A percentile compares a stretch with the other conserved stretches of the same genome.
Evolutionary conservation across 2,113 vertebrate species (phyloP).

Genomic region (Sardina pilchardus): DNA sequence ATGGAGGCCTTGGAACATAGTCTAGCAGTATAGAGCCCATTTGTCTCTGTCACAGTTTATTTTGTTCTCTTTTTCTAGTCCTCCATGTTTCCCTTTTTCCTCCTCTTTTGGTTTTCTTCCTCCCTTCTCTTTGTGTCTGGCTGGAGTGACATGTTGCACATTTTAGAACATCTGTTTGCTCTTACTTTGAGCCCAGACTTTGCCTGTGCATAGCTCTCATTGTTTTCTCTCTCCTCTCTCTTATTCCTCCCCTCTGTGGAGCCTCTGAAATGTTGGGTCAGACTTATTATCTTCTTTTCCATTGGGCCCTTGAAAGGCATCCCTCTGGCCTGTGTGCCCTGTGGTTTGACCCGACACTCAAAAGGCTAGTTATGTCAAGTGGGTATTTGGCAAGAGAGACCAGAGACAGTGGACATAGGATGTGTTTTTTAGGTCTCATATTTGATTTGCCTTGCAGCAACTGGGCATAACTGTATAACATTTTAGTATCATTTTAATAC

Average conservation of each 20-base stretch:
- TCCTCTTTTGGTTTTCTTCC: neutral
- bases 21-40: neutral
- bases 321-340: neutral
- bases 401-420: neutral
- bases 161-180: neutral
- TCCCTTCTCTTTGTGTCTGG: neutral
- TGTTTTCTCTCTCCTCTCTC: neutral
- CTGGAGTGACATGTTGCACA: neutral
- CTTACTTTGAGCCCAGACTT: neutral
- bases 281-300: neutral
- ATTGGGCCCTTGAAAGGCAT: neutral
- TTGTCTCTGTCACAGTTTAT: neutral
- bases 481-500: neutral
- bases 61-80: neutral
- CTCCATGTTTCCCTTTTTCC: neutral
- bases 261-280: neutral
- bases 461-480: neutral
- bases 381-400: no score
- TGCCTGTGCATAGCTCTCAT: neutral
- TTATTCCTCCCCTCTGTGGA: neutral
- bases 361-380: neutral
- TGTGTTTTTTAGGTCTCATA: neutral
- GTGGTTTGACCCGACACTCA: neutral
- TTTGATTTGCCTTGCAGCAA: neutral
- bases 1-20: neutral